Conservation (phyloP, 2,113 vertebrate genomes). For the Mus musculus region GRCm39 chr5:127078001-127078500, state of each 20-base stretch:
- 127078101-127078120: not conserved
- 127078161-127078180: rapidly evolving
- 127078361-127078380: not conserved
- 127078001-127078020: not conserved
- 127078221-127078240: not conserved
- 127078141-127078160: rapidly evolving
- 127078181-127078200: not conserved
- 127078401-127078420: not conserved
- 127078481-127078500: not conserved
- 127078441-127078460: not conserved
- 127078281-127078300: not conserved
- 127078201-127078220: too few species aligned
- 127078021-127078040: not conserved
- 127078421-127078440: not conserved
- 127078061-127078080: not conserved
- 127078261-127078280: too few species aligned
- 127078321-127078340: not conserved
- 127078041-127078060: not conserved
- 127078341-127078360: not conserved
- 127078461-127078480: not conserved
- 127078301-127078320: not conserved
- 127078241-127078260: not conserved
- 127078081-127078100: not conserved
- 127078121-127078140: too few species aligned
- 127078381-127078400: not conserved